phyloP scores from a whole-genome alignment of 2,113 vertebrate genomes.

The Clinocottus analis region DNA sequence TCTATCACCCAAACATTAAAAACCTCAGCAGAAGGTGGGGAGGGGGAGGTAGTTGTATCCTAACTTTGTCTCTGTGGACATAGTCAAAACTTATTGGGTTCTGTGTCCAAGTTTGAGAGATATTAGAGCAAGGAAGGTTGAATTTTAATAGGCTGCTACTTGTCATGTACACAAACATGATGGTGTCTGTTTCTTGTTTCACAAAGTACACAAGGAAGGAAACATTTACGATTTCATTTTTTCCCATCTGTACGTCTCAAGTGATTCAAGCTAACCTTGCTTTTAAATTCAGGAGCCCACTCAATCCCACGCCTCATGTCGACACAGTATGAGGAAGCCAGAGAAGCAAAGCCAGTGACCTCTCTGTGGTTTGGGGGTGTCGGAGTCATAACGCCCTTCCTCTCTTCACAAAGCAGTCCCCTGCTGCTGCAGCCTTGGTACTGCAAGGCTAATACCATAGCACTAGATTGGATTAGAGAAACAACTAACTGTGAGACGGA shows the following conservation, averaged over 20 bases:
- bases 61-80: constrained; percentile 41
- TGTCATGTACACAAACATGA: background rate
- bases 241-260: constrained; percentile 6
- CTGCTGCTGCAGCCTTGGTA: constrained; percentile 89
- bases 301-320: constrained; percentile 85
- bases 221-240: constrained; percentile 15
- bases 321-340: constrained; percentile 90
- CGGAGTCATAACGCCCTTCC: constrained; percentile 86
- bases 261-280: constrained; percentile 68
- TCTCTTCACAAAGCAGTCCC: constrained; percentile 88
- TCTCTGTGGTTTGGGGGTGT: constrained; percentile 85
- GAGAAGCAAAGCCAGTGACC: constrained; percentile 85
- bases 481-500: constrained; percentile 86
- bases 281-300: constrained; percentile 85
- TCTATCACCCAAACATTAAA: constrained; percentile 57
- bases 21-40: constrained; percentile 50
- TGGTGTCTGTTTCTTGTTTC: background rate
- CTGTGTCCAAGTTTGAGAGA: constrained; percentile 15
- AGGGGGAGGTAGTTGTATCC: constrained; percentile 44
- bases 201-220: constrained; percentile 1
- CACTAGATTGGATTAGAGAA: constrained; percentile 93
- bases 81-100: constrained; percentile 49
- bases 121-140: constrained; percentile 23
- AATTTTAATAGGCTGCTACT: constrained; percentile 13
- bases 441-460: constrained; percentile 82